A percentile compares a stretch with the other conserved stretches of the same genome.
Evolutionary conservation across 2,888 invertebrate species (phyloP).

Genomic region (Caenorhabditis panamensis): DNA sequence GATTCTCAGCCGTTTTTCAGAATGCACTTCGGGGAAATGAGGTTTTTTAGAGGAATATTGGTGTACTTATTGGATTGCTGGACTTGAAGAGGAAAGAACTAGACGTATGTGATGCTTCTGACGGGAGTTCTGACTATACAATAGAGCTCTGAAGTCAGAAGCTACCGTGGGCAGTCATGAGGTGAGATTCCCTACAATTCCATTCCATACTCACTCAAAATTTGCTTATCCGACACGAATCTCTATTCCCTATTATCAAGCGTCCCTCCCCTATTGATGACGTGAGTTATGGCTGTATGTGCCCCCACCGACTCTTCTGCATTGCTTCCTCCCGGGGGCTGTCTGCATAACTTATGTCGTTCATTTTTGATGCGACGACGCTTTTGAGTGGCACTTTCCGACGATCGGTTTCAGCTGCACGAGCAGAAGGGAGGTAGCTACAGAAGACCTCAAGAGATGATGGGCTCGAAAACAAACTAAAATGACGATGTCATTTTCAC

Average conservation of each 20-base stretch:
- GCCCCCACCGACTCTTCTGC: background rate
- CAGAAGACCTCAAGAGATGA: background rate
- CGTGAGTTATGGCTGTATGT: constrained; percentile 50
- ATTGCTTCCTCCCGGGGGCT: too few relatives aligned
- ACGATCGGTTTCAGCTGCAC: background rate
- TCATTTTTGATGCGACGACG: constrained; percentile 39
- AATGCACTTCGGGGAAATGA: background rate
- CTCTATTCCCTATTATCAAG: too few relatives aligned
- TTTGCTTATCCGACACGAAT: constrained; percentile 17
- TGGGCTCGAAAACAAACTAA: background rate
- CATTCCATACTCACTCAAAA: background rate
- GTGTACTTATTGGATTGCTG: background rate
- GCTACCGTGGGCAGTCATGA: too few relatives aligned
- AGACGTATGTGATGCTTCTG: too few relatives aligned
- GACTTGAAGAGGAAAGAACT: background rate
- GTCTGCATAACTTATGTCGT: constrained; percentile 56
- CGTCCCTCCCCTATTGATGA: constrained; percentile 16
- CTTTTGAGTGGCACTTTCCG: constrained; percentile 47
- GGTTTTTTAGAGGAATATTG: background rate
- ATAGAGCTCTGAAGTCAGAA: too few relatives aligned
- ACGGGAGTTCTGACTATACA: too few relatives aligned
- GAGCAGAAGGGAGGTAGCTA: too few relatives aligned
- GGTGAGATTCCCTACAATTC: too few relatives aligned
- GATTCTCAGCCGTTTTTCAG: background rate
- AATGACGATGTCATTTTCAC: background rate